Base-by-base conservation (phyloP, 23 tunicate genomes). In the Aplidium turbinatum region DNA sequence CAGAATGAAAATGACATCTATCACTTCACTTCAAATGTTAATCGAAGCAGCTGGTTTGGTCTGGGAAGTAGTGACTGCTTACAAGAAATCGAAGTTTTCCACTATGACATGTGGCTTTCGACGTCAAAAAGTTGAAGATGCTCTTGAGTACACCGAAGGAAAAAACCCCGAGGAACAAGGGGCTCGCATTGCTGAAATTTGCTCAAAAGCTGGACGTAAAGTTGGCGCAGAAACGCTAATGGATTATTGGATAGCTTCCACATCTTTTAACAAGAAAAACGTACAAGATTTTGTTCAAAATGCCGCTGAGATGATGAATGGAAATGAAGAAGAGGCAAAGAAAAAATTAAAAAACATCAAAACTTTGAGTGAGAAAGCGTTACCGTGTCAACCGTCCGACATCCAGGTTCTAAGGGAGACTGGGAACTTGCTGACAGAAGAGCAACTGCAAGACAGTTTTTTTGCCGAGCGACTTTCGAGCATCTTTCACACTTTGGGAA, bases 401-500 rank as follows among this genome's bases (percentile, higher is more conserved):
- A 20, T 70, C 4, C 30, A 72, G 21, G 3, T 22, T 18, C 36
- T 85, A 27, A 32, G 70, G 7, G 42, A 78, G 28, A 50, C 78
- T 0, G 68, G 40, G 0, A 56, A 54, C 31, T 31, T 87, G 9
- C 70, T 87, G 40, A 3, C 58, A 0, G 29, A 54, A 0, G 39
- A 87, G 35, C 23, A 48, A 5, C 55, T 58, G 38, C 22, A 22
- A 28, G 21, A 58, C 24, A 25, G 36, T 3, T 79, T 65, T 32
- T 47, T 87, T 31, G 68, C 62, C 11, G 86, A 87, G 36, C 82
- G 80, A 28, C 53, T 87, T 26, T 57, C 76, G 13, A 75, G 74
- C 24, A 80, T 87, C 13, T 74, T 80, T 32, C 94, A 87, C 42
- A 82, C 86, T n/a, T 53, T 57, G 31, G 94, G 94, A 3, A 58